These are phyloP conservation scores for Mylabris sibirica DNA, from an alignment of 2,888 invertebrate genomes.

Conservation along the genomic window DNA sequence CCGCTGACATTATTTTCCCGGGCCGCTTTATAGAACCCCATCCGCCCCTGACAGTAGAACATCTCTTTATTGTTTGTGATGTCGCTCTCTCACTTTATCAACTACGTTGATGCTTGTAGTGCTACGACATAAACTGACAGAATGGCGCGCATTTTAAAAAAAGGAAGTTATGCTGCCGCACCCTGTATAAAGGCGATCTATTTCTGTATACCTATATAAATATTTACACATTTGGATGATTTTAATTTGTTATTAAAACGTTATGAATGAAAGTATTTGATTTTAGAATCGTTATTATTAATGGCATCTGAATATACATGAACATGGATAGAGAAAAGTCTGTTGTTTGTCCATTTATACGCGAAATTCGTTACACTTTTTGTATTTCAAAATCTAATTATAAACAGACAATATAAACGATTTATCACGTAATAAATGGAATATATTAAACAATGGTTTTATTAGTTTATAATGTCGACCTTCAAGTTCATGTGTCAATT, in stretches of 20 bases:
- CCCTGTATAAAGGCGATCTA: not conserved
- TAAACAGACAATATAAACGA: not conserved
- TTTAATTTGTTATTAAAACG: not conserved
- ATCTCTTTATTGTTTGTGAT: no score
- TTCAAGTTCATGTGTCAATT: conserved; percentile 28
- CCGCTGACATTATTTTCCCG: no score
- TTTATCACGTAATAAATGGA: conserved; percentile 5
- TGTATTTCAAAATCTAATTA: not conserved
- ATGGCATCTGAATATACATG: not conserved
- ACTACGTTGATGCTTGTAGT: no score
- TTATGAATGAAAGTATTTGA: not conserved
- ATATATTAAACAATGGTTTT: not conserved
- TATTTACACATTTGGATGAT: not conserved
- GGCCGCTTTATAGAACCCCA: no score
- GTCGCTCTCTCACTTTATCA: no score
- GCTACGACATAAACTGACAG: no score
- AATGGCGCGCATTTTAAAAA: no score
- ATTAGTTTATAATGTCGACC: conserved; percentile 21
- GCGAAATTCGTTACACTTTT: not conserved
- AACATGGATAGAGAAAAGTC: not conserved
- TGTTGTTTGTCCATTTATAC: not conserved
- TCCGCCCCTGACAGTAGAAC: no score
- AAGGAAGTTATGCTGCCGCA: no score
- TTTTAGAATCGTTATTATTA: no score
- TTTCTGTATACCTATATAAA: not conserved